Base-by-base conservation (phyloP, 1,140 invertebrate species). In the Drosophila repleta region DNA sequence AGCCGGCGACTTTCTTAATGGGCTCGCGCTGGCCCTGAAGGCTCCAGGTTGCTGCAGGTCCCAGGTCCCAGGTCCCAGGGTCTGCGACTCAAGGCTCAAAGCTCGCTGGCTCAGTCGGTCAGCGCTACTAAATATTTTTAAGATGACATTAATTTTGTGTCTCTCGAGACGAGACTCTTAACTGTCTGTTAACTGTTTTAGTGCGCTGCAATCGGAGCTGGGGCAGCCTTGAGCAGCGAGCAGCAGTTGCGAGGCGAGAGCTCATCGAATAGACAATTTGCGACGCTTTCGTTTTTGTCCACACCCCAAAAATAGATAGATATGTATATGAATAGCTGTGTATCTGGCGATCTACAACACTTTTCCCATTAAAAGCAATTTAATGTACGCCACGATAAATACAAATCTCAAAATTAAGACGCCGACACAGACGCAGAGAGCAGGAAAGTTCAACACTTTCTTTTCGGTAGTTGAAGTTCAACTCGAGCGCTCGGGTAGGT, bases 401-500 rank as follows among this genome's bases (percentile, higher is more conserved):
- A 81, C 73, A 48, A 73, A 72, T 71, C 70, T 61, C 68, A 62
- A 83, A 83, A 84, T 83, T 76, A 72, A 84, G 80, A 72, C 79
- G 21, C n/a, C n/a, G n/a, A n/a, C 29, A 83, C 71, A 83, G 71
- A 71, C 74, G 68, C 71, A 65, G 15, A 43, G 24, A 43, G 29
- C 29, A 56, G 13, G 45, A 84, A 79, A 84, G 80, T 84, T 84
- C 80, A 83, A 73, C 80, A 84, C 80, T 84, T 84, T 84, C 80
- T 84, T 84, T 83, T 79, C 57, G 63, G 49, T 67, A 79, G 76
- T 79, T 77, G 79, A 83, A 79, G 73, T 84, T 84, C 64, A 79
- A 76, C 68, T 76, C 64, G 63, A 61, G 39, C 11, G n/a, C 65
- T 74, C 17, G 51, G 64, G 61, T 84, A 83, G 79, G 72, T 83